Conservation (phyloP, 1,140 invertebrate species). For the Drusus annulatus region DNA sequence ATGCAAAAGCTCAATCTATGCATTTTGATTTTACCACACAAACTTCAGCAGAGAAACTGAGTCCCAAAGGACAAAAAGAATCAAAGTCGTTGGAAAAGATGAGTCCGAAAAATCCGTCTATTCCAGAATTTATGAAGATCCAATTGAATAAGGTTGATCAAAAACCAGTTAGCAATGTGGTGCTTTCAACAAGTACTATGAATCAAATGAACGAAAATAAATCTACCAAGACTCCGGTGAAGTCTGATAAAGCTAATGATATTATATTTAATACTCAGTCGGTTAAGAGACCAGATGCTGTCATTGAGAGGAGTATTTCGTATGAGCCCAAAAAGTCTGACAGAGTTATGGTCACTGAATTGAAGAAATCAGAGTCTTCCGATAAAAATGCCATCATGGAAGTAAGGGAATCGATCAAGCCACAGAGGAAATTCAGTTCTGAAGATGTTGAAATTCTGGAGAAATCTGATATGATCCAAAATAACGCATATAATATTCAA, state of each 20-base stretch:
- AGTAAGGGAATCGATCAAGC: constrained; percentile 57
- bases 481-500: constrained; percentile 50
- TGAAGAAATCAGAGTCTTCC: constrained; percentile 54
- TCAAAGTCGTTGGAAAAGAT: constrained; percentile 68
- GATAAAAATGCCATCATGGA: constrained; percentile 54
- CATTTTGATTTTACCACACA: constrained; percentile 65
- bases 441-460: constrained; percentile 71
- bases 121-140: constrained; percentile 81
- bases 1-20: constrained; percentile 26
- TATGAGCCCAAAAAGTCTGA: constrained; percentile 52
- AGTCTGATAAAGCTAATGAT: constrained; percentile 42
- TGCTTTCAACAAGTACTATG: constrained; percentile 72
- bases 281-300: constrained; percentile 31
- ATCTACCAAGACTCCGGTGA: constrained; percentile 36
- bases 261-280: background rate
- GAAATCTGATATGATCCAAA: constrained; percentile 58
- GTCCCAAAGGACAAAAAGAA: constrained; percentile 61
- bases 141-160: constrained; percentile 79
- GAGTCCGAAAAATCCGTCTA: constrained; percentile 62
- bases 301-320: constrained; percentile 50
- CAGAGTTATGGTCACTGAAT: constrained; percentile 35
- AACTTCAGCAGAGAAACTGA: constrained; percentile 66
- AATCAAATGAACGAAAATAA: constrained; percentile 57
- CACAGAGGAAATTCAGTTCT: constrained; percentile 67
- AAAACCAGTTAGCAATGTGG: constrained; percentile 74